These are phyloP conservation scores for Onthophagus sagittarius DNA, from an alignment of 2,888 invertebrate species.

Conservation along the genomic window DNA sequence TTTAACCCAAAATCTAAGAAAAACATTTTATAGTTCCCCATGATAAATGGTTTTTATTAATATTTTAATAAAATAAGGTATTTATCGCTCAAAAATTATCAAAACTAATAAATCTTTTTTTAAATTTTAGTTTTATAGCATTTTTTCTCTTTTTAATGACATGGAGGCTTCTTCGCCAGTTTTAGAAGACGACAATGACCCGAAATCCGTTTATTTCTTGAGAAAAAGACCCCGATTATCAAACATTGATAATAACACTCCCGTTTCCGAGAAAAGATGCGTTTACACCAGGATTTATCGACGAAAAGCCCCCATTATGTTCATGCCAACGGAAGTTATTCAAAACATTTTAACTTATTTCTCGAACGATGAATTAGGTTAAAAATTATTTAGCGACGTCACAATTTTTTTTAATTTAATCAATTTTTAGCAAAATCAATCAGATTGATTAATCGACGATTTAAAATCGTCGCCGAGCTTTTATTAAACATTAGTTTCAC, in stretches of 20 bases:
- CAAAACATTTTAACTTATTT: constrained; percentile 37
- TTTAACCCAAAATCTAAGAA: neutral
- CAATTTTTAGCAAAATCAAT: constrained; percentile 36
- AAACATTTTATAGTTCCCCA: neutral
- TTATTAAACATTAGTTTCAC: constrained; percentile 36
- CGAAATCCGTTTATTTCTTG: neutral
- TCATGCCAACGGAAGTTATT: constrained; percentile 39
- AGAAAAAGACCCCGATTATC: neutral
- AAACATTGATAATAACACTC: constrained; percentile 31
- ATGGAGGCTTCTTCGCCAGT: neutral
- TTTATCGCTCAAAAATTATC: neutral
- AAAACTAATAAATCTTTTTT: neutral
- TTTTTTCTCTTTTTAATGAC: neutral
- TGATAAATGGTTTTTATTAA: constrained; percentile 1
- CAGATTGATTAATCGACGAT: constrained; percentile 38
- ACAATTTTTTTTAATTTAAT: neutral
- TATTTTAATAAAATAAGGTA: constrained; percentile 5
- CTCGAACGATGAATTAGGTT: constrained; percentile 40
- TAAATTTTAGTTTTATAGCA: neutral
- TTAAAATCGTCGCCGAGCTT: constrained; percentile 38
- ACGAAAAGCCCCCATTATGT: constrained; percentile 38
- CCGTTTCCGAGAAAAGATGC: neutral
- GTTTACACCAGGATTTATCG: constrained; percentile 21
- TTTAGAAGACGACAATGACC: too few relatives aligned
- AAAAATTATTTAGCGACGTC: neutral